These are phyloP conservation scores for Danaus plexippus DNA, from an alignment of 1,140 invertebrate species.

Conservation along the genomic window DNA sequence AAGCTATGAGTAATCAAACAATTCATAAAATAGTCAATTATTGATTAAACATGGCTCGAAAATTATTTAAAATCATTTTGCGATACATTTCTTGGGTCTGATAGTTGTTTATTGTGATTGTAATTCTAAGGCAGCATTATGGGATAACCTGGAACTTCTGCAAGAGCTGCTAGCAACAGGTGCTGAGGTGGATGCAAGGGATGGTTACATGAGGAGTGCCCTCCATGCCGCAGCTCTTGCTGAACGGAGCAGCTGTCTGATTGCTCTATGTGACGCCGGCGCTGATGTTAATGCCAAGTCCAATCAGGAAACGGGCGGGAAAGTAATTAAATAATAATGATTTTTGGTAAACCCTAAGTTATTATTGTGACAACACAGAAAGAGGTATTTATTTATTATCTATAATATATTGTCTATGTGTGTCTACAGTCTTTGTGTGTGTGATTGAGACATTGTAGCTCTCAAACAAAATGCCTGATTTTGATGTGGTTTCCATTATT, in stretches of 20 bases:
- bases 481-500: too few species aligned
- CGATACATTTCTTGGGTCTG: too few species aligned
- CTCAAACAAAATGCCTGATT: too few species aligned
- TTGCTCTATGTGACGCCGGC: slow-evolving; percentile 82
- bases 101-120: too few species aligned
- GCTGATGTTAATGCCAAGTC: slow-evolving; percentile 81
- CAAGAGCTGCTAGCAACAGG: slow-evolving; percentile 86
- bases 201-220: slow-evolving; percentile 76
- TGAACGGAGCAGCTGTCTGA: slow-evolving; percentile 84
- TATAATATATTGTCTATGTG: too few species aligned
- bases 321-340: slow-evolving; percentile 25
- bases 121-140: slow-evolving; percentile 82
- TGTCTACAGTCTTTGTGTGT: too few species aligned
- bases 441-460: too few species aligned
- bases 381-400: too few species aligned
- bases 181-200: slow-evolving; percentile 80
- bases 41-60: background rate
- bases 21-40: too few species aligned
- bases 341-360: background rate
- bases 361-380: too few species aligned
- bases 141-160: slow-evolving; percentile 91
- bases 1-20: too few species aligned
- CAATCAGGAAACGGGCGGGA: slow-evolving; percentile 76
- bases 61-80: background rate
- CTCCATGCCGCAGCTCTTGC: slow-evolving; percentile 92